Conservation (phyloP, 2,797 vertebrate genomes). For the Leucoraja ocellata region DNA sequence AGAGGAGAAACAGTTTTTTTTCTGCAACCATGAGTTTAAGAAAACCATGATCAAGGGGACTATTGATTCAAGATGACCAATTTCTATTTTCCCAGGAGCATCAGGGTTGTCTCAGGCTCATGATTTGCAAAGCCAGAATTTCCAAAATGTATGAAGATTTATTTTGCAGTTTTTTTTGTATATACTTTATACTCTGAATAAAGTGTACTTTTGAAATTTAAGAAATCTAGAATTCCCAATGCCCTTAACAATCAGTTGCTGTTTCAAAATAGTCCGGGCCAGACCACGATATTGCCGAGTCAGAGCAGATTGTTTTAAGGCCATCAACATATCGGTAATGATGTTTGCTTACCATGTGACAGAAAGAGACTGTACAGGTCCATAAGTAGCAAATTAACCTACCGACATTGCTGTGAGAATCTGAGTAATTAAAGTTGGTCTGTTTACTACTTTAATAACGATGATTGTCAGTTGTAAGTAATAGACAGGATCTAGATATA, state of each 20-base stretch:
- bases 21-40: not conserved
- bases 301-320: not conserved
- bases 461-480: not conserved
- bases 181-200: too few species aligned
- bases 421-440: not conserved
- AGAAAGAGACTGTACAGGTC: too few species aligned
- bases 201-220: too few species aligned
- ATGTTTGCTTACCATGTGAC: too few species aligned
- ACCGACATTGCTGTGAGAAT: not conserved
- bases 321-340: not conserved
- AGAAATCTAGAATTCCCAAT: not conserved
- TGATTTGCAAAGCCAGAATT: not conserved
- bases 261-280: not conserved
- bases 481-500: not conserved
- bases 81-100: not conserved
- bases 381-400: too few species aligned
- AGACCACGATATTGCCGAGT: not conserved
- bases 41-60: not conserved
- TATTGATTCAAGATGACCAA: not conserved
- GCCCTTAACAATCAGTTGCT: not conserved
- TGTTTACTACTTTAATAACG: not conserved
- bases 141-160: too few species aligned
- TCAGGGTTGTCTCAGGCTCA: not conserved
- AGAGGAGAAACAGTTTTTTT: not conserved
- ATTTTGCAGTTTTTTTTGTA: too few species aligned